Conservation (phyloP, 2,113 vertebrate genomes). For the Solenodon paradoxus region DNA sequence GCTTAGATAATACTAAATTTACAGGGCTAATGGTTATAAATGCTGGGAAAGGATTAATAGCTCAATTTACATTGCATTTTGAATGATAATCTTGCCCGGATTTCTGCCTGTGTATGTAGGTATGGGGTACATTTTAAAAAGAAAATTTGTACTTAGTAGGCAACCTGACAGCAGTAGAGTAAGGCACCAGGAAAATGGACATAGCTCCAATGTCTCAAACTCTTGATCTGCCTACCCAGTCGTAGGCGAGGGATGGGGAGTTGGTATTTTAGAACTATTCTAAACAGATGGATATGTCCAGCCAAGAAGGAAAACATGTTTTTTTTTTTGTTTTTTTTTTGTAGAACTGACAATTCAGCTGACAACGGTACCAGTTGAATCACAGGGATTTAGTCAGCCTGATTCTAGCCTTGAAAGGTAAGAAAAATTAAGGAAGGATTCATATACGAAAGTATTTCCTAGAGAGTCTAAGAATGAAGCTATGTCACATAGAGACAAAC, state of each 20-base stretch:
- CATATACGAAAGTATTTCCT: background rate
- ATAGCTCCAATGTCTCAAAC: background rate
- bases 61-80: slow-evolving; percentile 14
- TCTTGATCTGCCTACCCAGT: background rate
- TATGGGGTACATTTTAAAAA: background rate
- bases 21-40: background rate
- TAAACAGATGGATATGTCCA: background rate
- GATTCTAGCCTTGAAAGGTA: background rate
- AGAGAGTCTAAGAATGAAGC: background rate
- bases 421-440: background rate
- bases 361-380: background rate
- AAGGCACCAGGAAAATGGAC: background rate
- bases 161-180: background rate
- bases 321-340: too few relatives aligned
- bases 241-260: background rate
- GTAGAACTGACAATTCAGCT: background rate
- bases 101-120: background rate
- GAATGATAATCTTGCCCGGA: background rate
- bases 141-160: background rate
- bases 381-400: background rate
- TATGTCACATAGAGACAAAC: background rate
- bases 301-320: background rate
- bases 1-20: background rate
- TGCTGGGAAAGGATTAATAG: background rate
- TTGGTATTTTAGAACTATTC: background rate